Percentiles rank a stretch among this genome's conserved stretches.
phyloP scores from a whole-genome alignment of 2,113 vertebrate species.

The Myotis brandtii region DNA sequence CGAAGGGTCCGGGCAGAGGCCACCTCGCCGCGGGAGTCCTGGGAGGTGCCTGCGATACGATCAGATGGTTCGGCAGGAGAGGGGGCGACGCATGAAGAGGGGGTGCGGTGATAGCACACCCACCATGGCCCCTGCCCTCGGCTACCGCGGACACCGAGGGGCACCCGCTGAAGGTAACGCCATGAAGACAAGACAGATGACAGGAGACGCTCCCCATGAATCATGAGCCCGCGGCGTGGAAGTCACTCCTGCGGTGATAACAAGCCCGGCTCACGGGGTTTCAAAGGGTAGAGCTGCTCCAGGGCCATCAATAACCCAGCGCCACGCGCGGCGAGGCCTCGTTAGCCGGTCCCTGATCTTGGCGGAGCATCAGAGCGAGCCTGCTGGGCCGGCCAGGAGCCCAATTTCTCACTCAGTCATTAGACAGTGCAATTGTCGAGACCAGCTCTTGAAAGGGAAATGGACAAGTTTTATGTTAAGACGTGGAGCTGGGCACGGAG shows the following conservation, averaged over 20 bases:
- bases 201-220: neutral
- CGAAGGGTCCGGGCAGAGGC: neutral
- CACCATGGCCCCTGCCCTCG: fast-evolving
- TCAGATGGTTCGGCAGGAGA: neutral
- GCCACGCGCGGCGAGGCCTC: neutral
- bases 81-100: neutral
- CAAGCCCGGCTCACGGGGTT: neutral
- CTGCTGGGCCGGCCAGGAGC: conserved; percentile 15
- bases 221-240: neutral
- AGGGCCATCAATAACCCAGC: conserved; percentile 39
- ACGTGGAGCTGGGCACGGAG: neutral
- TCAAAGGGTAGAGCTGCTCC: conserved; percentile 1
- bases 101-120: neutral
- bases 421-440: conserved; percentile 3
- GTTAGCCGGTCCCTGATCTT: neutral
- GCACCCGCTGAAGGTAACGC: conserved; percentile 2
- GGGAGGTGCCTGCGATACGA: neutral
- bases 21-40: neutral
- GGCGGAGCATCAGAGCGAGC: neutral
- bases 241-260: neutral
- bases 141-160: neutral
- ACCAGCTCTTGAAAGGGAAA: neutral
- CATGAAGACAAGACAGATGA: conserved; percentile 16
- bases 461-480: neutral
- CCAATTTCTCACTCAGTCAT: conserved; percentile 47